These are phyloP conservation scores for Drosophila monieri DNA, from an alignment of 2,888 invertebrate genomes.

Conservation along the genomic window DNA sequence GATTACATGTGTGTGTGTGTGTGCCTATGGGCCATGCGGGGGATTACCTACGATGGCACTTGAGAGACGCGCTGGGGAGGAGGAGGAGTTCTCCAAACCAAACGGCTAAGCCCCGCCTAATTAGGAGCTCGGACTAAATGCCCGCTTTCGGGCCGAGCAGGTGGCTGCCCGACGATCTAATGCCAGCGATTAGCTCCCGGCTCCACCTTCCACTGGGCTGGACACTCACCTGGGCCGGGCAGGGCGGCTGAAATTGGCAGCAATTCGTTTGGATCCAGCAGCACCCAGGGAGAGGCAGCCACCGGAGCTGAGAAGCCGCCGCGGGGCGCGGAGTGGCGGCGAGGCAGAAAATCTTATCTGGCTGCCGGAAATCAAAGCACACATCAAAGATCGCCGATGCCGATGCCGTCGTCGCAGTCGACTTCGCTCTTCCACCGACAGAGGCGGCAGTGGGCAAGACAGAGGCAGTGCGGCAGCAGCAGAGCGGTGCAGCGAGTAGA, in stretches of 20 bases:
- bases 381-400: conserved; percentile 76
- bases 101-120: neutral
- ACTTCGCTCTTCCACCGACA: neutral
- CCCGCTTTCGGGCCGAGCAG: conserved; percentile 9
- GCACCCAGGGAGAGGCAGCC: conserved; percentile 8
- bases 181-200: conserved; percentile 3
- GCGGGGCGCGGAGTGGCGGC: conserved; percentile 10
- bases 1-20: neutral
- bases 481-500: conserved; percentile 45
- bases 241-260: conserved; percentile 50
- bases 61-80: conserved; percentile 30
- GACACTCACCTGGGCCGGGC: neutral
- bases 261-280: conserved; percentile 67
- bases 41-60: conserved; percentile 60
- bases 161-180: conserved; percentile 12
- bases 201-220: conserved; percentile 1
- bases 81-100: neutral
- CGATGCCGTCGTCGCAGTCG: conserved; percentile 33
- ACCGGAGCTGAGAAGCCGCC: neutral
- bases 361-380: conserved; percentile 81
- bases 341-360: conserved; percentile 74
- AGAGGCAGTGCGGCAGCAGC: conserved; percentile 3
- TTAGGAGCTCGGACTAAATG: neutral
- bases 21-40: conserved; percentile 38
- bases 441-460: neutral